Evolutionary conservation across 2,113 vertebrate genomes (phyloP).

Genomic region (Phylloscopus trochilus): DNA sequence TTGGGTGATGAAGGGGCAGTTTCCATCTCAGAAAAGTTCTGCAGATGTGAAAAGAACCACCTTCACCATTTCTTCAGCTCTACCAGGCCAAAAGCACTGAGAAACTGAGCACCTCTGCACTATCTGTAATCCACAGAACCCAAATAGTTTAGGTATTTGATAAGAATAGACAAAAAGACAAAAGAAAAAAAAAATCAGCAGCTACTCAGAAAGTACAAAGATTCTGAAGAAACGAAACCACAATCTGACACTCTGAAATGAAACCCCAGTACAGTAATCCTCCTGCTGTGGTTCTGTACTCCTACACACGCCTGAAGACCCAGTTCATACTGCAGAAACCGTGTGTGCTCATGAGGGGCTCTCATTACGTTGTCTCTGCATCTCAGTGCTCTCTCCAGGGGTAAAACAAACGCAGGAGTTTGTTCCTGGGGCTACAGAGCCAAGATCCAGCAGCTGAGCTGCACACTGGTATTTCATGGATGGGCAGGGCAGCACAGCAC

Average conservation of each 20-base stretch:
- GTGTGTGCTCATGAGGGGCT: not conserved
- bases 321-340: not conserved
- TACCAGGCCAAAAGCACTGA: not conserved
- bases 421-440: not conserved
- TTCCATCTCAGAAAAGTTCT: not conserved
- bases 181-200: not conserved
- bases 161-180: not conserved
- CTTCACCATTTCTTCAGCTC: not conserved
- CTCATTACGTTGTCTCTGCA: not conserved
- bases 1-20: not conserved
- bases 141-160: not conserved
- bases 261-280: not conserved
- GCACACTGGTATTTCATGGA: accelerated
- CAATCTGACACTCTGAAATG: not conserved
- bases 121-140: not conserved
- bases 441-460: not conserved
- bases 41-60: not conserved
- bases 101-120: not conserved
- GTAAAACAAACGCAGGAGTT: not conserved
- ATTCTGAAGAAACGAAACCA: not conserved
- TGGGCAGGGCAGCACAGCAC: not conserved
- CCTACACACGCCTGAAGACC: not conserved
- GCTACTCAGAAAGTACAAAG: not conserved
- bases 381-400: not conserved
- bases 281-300: not conserved